Evolutionary conservation across 2,113 vertebrate species (phyloP), one percentile per base, ranked within the genome.

Genomic region (Trachemys scripta): DNA sequence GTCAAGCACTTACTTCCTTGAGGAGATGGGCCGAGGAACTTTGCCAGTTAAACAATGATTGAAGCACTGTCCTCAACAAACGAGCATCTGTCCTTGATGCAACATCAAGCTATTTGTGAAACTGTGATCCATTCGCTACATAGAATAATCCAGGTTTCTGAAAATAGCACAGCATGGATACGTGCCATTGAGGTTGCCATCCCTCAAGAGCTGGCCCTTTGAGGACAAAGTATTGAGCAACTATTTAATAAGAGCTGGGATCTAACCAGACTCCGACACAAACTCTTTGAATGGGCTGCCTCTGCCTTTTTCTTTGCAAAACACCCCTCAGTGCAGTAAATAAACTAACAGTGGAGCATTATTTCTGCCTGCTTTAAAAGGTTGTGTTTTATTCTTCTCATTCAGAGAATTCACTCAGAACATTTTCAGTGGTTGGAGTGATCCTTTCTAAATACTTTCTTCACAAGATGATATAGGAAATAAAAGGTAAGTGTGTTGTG

Each of bases 281-380:
- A 82, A 31, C 9, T 49, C 0, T 35, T 17, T 0, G 76, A 9
- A 29, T 1, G 29, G 82, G 27, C 45, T 62, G 2, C 5, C 31
- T 0, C 3, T 62, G 3, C 75, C 31, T 22, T 69, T 76, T 38
- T 62, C 25, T 14, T 10, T 0, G 27, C 56, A 62, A 84, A 57
- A 65, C 10, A 3, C 3, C n/a, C n/a, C 42, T 25, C 22, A 25
- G 38, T 45, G 22, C 38, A 45, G 38, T 76, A 42, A 76, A 45
- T 45, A 82, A 91, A 14, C 5, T 7, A 24, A 38, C 17, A 20
- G 0, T 2, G 72, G 47, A 35, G 81, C 3, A 6, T 38, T 22
- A 87, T 80, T 1, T 31, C n/a, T 85, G 53, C 8, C 31, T 85
- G 17, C 12, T 83, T 80, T 82, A 57, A 25, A 45, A 49, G 82